Conservation (phyloP, 2,113 vertebrate genomes). For the Vireo altiloquus region DNA sequence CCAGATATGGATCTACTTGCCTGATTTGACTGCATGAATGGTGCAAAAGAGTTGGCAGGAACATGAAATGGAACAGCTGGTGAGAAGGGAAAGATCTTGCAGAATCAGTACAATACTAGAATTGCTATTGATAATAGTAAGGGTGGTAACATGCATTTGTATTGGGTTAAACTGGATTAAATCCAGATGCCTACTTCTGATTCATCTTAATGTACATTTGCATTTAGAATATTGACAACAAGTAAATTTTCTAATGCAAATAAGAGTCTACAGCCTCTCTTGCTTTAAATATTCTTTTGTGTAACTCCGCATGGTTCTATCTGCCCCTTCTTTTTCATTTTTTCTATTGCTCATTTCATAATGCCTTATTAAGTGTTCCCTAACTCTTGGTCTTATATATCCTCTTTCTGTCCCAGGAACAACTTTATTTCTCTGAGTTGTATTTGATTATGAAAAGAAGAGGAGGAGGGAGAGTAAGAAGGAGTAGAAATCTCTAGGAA, state of each 20-base stretch:
- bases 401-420: not conserved
- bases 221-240: not conserved
- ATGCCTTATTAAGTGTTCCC: not conserved
- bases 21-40: not conserved
- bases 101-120: not conserved
- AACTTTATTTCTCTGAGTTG: not conserved
- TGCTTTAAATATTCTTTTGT: not conserved
- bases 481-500: slow-evolving; percentile 7
- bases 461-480: slow-evolving; percentile 1
- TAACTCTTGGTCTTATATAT: not conserved
- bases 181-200: not conserved
- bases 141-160: not conserved
- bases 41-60: slow-evolving; percentile 24
- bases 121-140: not conserved
- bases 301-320: not conserved
- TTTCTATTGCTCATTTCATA: not conserved
- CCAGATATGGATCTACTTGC: not conserved
- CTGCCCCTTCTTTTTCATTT: not conserved
- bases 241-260: not conserved
- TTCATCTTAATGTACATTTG: not conserved
- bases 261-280: not conserved
- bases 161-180: not conserved
- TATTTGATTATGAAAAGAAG: not conserved
- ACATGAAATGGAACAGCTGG: not conserved
- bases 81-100: not conserved